A percentile compares a stretch with the other conserved stretches of the same genome.
These are phyloP conservation scores for Pocillopora damicornis DNA, from an alignment of 64 coral and sea anemone species.

Conservation along the genomic window DNA sequence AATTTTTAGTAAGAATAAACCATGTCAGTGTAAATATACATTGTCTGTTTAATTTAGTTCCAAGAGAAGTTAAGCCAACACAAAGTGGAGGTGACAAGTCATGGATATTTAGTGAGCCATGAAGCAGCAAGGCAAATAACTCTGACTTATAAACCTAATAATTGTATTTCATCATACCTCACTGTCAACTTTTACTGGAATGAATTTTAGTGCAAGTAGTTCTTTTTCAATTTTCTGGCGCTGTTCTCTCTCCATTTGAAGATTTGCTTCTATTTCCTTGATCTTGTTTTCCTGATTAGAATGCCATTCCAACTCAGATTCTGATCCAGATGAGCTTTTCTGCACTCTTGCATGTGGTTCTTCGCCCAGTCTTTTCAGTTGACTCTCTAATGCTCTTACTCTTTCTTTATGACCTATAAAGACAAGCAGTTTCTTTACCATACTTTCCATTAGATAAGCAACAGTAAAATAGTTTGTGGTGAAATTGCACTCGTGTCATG, in stretches of 20 bases:
- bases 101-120: no score
- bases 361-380: constrained; percentile 40
- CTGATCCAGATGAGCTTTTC: constrained; percentile 22
- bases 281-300: constrained; percentile 16
- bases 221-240: constrained; percentile 59
- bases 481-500: no score
- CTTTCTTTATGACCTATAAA: constrained; percentile 63
- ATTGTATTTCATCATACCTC: background rate
- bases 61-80: no score
- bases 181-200: constrained; percentile 18
- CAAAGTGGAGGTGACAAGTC: no score
- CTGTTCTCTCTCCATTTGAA: constrained; percentile 35
- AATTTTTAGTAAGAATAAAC: no score
- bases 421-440: background rate
- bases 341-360: constrained; percentile 24
- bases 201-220: constrained; percentile 17
- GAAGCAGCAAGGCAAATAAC: no score
- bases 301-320: constrained; percentile 43
- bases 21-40: no score
- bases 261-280: constrained; percentile 31
- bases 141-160: background rate
- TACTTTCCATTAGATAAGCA: no score
- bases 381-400: constrained; percentile 56
- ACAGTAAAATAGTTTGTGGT: no score
- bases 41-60: background rate